Evolutionary conservation across 1,140 invertebrate genomes (phyloP).

Genomic region (Ips nitidus): DNA sequence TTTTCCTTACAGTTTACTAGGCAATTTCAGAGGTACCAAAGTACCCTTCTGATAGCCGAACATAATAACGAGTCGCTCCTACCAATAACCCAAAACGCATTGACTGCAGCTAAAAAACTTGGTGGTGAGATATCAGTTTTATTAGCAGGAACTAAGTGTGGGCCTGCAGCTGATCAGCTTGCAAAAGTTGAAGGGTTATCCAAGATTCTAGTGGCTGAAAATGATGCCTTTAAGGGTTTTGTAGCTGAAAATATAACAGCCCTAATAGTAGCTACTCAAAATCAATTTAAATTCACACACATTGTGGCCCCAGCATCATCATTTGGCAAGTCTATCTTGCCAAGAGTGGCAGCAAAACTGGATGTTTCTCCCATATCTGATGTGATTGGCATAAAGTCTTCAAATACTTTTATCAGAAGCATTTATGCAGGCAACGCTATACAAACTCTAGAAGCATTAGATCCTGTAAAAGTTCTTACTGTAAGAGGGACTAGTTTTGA

Average conservation of each 20-base stretch:
- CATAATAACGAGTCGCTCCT: slow-evolving; percentile 87
- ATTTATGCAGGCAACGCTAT: slow-evolving; percentile 98
- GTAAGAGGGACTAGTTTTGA: slow-evolving; percentile 92
- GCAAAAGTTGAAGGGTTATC: slow-evolving; percentile 82
- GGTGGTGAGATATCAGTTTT: slow-evolving; percentile 89
- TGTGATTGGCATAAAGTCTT: slow-evolving; percentile 86
- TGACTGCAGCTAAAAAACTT: slow-evolving; percentile 90
- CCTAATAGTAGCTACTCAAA: slow-evolving; percentile 84
- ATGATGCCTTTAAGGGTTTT: slow-evolving; percentile 86
- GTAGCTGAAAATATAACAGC: slow-evolving; percentile 87
- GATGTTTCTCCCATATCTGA: slow-evolving; percentile 95
- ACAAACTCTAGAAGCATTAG: slow-evolving; percentile 85
- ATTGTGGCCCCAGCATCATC: slow-evolving; percentile 90
- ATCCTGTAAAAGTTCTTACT: slow-evolving; percentile 87
- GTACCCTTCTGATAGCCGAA: slow-evolving; percentile 92
- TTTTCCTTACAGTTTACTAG: slow-evolving; percentile 65
- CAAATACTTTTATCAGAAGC: slow-evolving; percentile 93
- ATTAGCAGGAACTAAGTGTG: slow-evolving; percentile 86
- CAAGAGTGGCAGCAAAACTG: slow-evolving; percentile 91
- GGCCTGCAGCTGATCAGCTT: slow-evolving; percentile 76
- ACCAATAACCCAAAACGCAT: slow-evolving; percentile 86
- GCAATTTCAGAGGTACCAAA: slow-evolving; percentile 68
- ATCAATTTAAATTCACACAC: slow-evolving; percentile 93
- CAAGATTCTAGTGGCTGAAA: slow-evolving; percentile 88
- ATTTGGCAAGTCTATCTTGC: slow-evolving; percentile 88